These are phyloP conservation scores for Lepus townsendii DNA, from an alignment of 2,797 vertebrate genomes.

Conservation along the genomic window DNA sequence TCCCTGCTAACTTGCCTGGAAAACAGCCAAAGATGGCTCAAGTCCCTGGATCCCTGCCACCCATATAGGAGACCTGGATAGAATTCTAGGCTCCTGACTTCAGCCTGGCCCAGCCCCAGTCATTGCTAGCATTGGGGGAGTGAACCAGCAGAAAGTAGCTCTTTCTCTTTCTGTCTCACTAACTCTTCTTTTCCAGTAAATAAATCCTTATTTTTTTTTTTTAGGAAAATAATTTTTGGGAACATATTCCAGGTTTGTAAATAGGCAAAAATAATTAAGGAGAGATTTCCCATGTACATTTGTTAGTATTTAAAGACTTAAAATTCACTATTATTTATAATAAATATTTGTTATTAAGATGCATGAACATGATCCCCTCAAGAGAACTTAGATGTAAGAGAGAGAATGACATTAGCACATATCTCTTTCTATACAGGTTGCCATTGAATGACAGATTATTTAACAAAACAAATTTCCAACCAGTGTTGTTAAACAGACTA, in stretches of 20 bases:
- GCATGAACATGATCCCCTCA: neutral
- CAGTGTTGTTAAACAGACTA: too few relatives aligned
- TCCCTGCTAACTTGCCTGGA: too few relatives aligned
- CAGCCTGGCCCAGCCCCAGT: too few relatives aligned
- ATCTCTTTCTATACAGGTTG: neutral
- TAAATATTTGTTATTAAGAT: neutral
- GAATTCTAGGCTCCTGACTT: too few relatives aligned
- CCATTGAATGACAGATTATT: neutral
- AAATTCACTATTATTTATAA: neutral
- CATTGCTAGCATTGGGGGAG: too few relatives aligned
- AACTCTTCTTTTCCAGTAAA: too few relatives aligned
- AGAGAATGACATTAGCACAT: neutral
- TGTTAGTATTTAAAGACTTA: slow-evolving; percentile 12
- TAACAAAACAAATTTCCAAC: neutral
- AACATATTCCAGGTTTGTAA: neutral
- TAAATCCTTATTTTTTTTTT: too few relatives aligned
- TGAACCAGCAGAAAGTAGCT: too few relatives aligned
- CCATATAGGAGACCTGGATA: too few relatives aligned
- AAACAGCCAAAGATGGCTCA: too few relatives aligned
- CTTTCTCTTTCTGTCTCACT: too few relatives aligned
- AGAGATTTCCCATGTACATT: neutral
- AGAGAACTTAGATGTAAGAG: neutral
- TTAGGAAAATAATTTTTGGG: neutral
- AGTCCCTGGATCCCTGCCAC: too few relatives aligned
- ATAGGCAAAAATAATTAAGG: neutral